These are phyloP conservation scores for Drosophila setosimentum DNA, from an alignment of 2,888 invertebrate species.

Conservation along the genomic window DNA sequence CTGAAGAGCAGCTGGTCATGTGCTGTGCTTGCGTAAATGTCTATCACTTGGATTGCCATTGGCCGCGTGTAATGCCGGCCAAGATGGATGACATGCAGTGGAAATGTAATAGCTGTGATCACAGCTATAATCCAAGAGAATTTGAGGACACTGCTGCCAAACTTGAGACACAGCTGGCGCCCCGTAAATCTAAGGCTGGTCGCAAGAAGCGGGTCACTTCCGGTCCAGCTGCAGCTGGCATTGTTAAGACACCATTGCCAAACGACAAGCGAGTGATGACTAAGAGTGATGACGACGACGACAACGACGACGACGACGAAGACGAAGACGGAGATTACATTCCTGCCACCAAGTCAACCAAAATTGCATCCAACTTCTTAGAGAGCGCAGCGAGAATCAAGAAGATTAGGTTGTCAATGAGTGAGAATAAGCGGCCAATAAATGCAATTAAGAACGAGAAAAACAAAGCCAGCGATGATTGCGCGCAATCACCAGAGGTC, in stretches of 20 bases:
- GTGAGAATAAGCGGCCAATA: neutral
- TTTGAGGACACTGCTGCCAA: slow-evolving; percentile 2
- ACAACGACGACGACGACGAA: neutral
- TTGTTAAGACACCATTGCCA: slow-evolving; percentile 1
- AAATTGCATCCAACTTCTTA: neutral
- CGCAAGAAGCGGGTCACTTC: slow-evolving; percentile 59
- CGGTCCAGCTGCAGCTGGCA: slow-evolving; percentile 23
- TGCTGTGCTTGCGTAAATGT: slow-evolving; percentile 94
- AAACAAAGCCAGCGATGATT: neutral
- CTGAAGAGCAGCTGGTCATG: slow-evolving; percentile 87
- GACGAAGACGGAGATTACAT: neutral
- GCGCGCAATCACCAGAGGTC: neutral
- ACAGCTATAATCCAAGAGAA: slow-evolving; percentile 18
- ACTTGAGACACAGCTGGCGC: slow-evolving; percentile 1
- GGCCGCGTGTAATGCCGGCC: slow-evolving; percentile 88
- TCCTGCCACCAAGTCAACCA: neutral
- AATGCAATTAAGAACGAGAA: neutral
- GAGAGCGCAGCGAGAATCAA: neutral
- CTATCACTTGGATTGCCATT: slow-evolving; percentile 93
- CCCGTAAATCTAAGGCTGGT: slow-evolving; percentile 50
- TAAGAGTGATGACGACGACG: slow-evolving; percentile 7
- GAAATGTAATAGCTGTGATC: slow-evolving; percentile 89
- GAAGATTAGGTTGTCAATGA: neutral
- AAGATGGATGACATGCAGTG: slow-evolving; percentile 87
- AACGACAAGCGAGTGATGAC: neutral